Evolutionary conservation across 1,140 invertebrate species (phyloP), one percentile per base, ranked within the genome.

Genomic region (Hesperophylax magnus): DNA sequence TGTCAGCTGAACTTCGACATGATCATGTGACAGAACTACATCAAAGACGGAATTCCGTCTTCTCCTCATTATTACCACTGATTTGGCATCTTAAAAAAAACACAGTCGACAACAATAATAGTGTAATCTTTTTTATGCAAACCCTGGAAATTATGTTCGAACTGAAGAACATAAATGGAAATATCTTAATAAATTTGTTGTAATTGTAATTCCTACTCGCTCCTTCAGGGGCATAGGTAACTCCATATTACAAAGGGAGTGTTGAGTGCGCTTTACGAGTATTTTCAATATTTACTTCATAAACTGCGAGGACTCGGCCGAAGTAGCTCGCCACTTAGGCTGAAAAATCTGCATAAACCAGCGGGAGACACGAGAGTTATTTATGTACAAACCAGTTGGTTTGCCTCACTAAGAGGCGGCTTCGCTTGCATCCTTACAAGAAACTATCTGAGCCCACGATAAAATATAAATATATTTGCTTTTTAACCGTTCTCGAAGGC

Each of bases 301-400:
- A 27, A 67, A 67, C 27, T 67, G 58, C 58, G 58, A 61, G 24
- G 18, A 61, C 2, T 27, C 63, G 17, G 27, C 63, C 20, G 63
- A 20, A 67, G 63, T 31, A 34, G 63, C 22, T 52, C 67, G 54
- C 53, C 71, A 34, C 71, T 75, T 56, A 54, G 52, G 71, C 52
- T 75, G 22, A 58, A 15, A 75, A 75, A 75, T 75, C 53, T 54
- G 52, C 52, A 75, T 75, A 58, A 75, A 75, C 22, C 71, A 58
- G 71, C 71, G 71, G 71, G 71, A 58, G 71, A 31, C 71, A 52
- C 39, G 39, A 24, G 71, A 75, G 71, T 58, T 75, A 75, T 75
- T 75, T 75, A 75, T 75, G 71, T 56, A 15, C n/a, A 58, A 47
- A 75, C 71, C 71, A 75, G 71, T 75, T 58, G 71, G 54, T n/a